Base-by-base conservation (phyloP, 2,888 invertebrate genomes). In the Melanostoma scalare region DNA sequence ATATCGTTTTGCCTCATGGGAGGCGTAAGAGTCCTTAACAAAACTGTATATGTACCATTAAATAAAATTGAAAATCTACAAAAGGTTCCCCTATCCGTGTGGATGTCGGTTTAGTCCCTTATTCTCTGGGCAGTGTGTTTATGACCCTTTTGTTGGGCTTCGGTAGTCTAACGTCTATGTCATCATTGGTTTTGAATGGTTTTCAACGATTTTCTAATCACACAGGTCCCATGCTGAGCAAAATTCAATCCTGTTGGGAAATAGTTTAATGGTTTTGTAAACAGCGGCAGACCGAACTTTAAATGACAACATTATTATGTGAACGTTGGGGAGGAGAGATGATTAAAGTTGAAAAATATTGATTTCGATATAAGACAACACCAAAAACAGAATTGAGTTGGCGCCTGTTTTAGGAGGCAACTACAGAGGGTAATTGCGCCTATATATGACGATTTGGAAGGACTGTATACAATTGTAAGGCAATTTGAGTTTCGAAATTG, bases 31-130 rank as follows among this genome's bases (percentile, higher is more conserved):
- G 48, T 61, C 46, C 50, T 60, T 48, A 33, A 40, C 46, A 50
- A 44, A 72, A 72, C 56, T 40, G 38, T 65, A 40, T 42, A n/a
- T n/a, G n/a, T n/a, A 33, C 65, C 50, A 78, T 71, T 65, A 48
- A 67, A 50, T 35, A 35, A 50, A 72, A 78, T 72, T 71, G 71
- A 72, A 77, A 56, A 77, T 50, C 63, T 42, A 50, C 35, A 31
- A 58, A 36, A 33, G 46, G 40, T n/a, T 58, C 6, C 6, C n/a
- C n/a, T n/a, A n/a, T n/a, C n/a, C n/a, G n/a, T n/a, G n/a, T n/a
- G n/a, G n/a, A 44, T 42, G 3, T 30, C 50, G 20, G 20, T 20
- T 20, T 20, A 20, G 20, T 20, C 20, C 20, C 20, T 20, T 20
- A 20, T 20, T 44, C 6, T 42, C 48, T 53, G 50, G 46, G 4